A percentile compares a stretch with the other conserved stretches of the same genome.
Conservation (phyloP, 2,797 vertebrate species). For the Pelodytes ibericus region DNA sequence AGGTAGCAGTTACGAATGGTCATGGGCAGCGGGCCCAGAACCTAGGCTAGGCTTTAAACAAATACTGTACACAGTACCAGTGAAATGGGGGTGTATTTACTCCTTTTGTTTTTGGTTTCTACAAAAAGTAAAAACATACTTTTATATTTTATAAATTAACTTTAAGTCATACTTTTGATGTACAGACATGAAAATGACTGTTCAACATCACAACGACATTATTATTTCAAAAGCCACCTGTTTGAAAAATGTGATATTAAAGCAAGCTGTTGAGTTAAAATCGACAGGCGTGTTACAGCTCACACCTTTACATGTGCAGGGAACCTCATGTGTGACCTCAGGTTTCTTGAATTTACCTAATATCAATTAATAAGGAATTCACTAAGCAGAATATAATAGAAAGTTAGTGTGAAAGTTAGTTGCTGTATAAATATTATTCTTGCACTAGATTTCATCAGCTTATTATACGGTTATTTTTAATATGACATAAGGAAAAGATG, state of each 20-base stretch:
- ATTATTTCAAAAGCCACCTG: slow-evolving; percentile 32
- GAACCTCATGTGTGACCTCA: slow-evolving; percentile 52
- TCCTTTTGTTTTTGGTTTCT: too few species aligned
- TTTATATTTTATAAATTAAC: too few species aligned
- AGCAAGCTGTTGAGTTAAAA: slow-evolving; percentile 28
- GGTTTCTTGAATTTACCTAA: slow-evolving; percentile 50
- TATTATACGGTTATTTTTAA: slow-evolving; percentile 47
- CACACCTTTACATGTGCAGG: slow-evolving; percentile 53
- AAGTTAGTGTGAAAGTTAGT: slow-evolving; percentile 47
- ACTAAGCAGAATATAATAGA: slow-evolving; percentile 21
- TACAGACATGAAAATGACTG: too few species aligned
- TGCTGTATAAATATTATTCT: slow-evolving; percentile 55
- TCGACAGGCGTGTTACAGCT: slow-evolving; percentile 30
- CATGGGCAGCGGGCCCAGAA: too few species aligned
- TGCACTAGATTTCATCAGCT: slow-evolving; percentile 22
- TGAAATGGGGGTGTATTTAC: too few species aligned
- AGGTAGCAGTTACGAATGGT: too few species aligned
- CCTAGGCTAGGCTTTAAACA: too few species aligned
- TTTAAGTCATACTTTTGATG: too few species aligned
- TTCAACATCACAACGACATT: background rate
- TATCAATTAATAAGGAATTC: slow-evolving; percentile 47
- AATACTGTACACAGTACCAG: too few species aligned
- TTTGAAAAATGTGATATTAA: slow-evolving; percentile 60
- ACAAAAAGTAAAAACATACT: too few species aligned
- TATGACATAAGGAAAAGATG: too few species aligned